Conservation (phyloP, 1,140 invertebrate genomes). For the Drosophila parabipectinata region DNA sequence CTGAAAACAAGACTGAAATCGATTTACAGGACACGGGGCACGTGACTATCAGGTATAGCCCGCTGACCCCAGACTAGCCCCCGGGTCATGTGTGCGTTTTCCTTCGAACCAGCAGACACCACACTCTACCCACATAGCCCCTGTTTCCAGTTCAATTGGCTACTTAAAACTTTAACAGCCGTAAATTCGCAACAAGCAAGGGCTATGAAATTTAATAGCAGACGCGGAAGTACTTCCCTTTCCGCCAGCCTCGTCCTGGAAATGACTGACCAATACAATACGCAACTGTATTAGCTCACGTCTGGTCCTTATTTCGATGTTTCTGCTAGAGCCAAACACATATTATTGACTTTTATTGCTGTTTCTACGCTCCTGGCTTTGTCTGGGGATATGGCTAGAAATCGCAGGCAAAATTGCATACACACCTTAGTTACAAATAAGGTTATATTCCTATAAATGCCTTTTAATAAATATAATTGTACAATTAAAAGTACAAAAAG, state of each 20-base stretch:
- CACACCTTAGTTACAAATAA: not conserved
- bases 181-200: conserved; percentile 72
- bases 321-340: conserved; percentile 50
- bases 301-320: conserved; percentile 21
- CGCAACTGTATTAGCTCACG: conserved; percentile 77
- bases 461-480: too few relatives aligned
- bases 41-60: conserved; percentile 44
- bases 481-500: too few relatives aligned
- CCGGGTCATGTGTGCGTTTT: not conserved
- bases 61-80: not conserved
- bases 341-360: conserved; percentile 78
- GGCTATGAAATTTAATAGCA: conserved; percentile 80
- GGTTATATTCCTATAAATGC: too few relatives aligned
- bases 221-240: conserved; percentile 25
- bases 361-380: conserved; percentile 9
- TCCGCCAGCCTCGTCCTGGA: not conserved
- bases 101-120: not conserved
- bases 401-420: conserved; percentile 7
- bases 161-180: conserved; percentile 76
- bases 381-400: not conserved
- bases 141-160: conserved; percentile 46
- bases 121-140: conserved; percentile 2
- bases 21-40: conserved; percentile 50
- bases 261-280: conserved; percentile 54
- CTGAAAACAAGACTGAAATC: conserved; percentile 34